Evolutionary conservation across 2,113 vertebrate genomes (phyloP), one percentile per base, ranked within the genome.

Genomic region (Brachirus orientalis): DNA sequence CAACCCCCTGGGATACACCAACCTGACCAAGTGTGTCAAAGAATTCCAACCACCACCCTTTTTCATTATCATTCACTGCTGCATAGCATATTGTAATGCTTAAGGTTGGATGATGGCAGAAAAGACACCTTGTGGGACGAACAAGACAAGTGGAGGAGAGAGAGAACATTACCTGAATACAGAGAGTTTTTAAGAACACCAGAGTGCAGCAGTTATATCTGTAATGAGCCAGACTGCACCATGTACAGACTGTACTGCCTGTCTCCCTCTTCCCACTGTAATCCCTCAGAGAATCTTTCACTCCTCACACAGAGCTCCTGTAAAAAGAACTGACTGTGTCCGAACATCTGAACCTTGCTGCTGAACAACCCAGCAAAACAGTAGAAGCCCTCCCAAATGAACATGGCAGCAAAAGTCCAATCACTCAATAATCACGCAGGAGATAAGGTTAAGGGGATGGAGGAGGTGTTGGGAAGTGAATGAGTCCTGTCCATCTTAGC

Each of bases 401-500:
- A 57, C 58, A 60, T 2, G 0, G 40, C 40, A 38, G 46, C 7
- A 36, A 8, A 45, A 45, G 63, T 76, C 63, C 46, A 70, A 58
- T 63, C 48, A 8, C 63, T n/a, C 45, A 46, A 16, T 43, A 6
- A 65, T 63, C 43, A 6, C 10, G 12, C 54, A 13, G 45, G 20
- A 72, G 57, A 53, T 57, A 53, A 57, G 69, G 57, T 48, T 13
- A 44, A 4, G n/a, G n/a, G n/a, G n/a, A n/a, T n/a, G n/a, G n/a
- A n/a, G n/a, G n/a, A n/a, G n/a, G n/a, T n/a, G n/a, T n/a, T 2
- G 38, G 58, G 46, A 50, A 44, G 52, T n/a, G 57, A 79, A 71
- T 78, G 47, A 68, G 68, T 52, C 61, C 40, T 61, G 41, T 58
- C 40, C 69, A 33, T 70, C 40, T 56, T 37, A 13, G 61, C 36